A percentile compares a stretch with the other conserved stretches of the same genome.
Evolutionary conservation across 2,113 vertebrate species (phyloP).

Genomic region (Danionella cerebrum): DNA sequence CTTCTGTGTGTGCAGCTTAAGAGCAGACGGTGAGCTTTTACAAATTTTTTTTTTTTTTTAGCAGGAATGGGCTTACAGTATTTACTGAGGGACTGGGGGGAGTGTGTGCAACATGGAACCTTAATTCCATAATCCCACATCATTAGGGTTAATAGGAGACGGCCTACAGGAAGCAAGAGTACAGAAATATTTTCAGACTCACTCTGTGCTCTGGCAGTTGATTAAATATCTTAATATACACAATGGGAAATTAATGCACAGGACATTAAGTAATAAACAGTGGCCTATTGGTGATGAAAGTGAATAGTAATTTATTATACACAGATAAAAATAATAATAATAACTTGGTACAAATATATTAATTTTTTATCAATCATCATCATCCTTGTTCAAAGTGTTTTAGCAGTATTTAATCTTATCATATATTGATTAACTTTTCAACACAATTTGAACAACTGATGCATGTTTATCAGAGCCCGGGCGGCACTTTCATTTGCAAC

Average conservation of each 20-base stretch:
- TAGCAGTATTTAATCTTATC: no score
- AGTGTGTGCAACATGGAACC: constrained; percentile 74
- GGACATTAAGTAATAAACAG: not conserved
- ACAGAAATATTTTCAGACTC: constrained; percentile 21
- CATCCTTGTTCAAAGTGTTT: no score
- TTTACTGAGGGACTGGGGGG: constrained; percentile 80
- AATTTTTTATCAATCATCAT: no score
- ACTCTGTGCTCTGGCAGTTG: not conserved
- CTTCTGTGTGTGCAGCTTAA: constrained; percentile 76
- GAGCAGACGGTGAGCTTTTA: constrained; percentile 80
- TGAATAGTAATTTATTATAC: no score
- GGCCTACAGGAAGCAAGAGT: constrained; percentile 65
- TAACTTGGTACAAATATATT: no score
- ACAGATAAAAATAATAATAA: no score
- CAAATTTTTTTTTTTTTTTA: constrained; percentile 63
- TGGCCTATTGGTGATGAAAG: no score
- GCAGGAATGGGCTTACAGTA: constrained; percentile 79
- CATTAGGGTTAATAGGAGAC: constrained; percentile 78
- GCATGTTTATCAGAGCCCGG: no score
- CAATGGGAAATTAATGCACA: not conserved
- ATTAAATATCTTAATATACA: not conserved
- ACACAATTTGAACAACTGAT: no score
- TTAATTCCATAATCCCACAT: constrained; percentile 83
- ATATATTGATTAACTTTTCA: no score
- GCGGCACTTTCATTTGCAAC: no score